Base-by-base conservation (phyloP, 2,113 vertebrate species). In the Bostrychus sinensis region DNA sequence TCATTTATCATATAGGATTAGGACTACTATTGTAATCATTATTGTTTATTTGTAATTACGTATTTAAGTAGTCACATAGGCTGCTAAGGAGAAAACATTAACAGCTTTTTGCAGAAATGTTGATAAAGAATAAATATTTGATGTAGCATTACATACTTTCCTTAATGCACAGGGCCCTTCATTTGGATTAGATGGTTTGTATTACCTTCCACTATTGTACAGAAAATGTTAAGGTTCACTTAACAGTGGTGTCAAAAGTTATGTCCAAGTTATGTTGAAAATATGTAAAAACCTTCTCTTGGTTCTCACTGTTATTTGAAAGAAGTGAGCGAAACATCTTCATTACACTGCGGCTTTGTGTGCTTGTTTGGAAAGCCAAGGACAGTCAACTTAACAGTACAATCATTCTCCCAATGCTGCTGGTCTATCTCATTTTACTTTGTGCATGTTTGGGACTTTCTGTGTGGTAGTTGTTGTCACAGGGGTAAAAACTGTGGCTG, bases 261-360 rank as follows among this genome's bases (percentile, higher is more conserved):
- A 46, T 23, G 20, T 16, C 22, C 25, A 19, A 16, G 5, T 10
- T 22, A 13, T 28, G 48, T 51, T 30, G 26, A 17, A 10, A 48
- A 14, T 25, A 25, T 48, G 45, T 25, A 12, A 25, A 46, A 46
- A 46, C 43, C 37, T 16, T n/a, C 4, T 25, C 41, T 45, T 34
- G 39, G 25, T 17, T 58, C 43, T 46, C 11, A 13, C 20, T 23
- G 12, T 65, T 58, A 17, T 65, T 56, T 28, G 45, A 46, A 23
- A 2, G 2, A 26, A 56, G 51, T 55, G 39, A 67, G 55, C 71
- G 62, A 68, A 16, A 73, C 37, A 62, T 64, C 13, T 61, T 79
- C 13, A 77, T 83, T 81, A 79, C 73, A 75, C 25, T 12, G 11
- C 32, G 22, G 16, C 25, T 67, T 73, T 77, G 46, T 67, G 66